phyloP scores from a whole-genome alignment of 2,113 vertebrate genomes.

The Corythornis cristatus region DNA sequence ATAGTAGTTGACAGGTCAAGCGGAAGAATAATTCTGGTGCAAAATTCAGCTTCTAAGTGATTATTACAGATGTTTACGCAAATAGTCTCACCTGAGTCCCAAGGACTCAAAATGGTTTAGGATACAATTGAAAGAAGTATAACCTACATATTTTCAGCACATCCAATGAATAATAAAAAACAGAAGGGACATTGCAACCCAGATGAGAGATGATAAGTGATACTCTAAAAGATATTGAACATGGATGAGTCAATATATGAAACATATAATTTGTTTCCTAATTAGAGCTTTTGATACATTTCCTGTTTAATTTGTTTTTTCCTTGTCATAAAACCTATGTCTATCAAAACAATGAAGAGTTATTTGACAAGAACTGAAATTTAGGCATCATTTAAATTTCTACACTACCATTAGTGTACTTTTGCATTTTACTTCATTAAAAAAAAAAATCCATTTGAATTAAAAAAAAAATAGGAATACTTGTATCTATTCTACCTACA shows the following conservation, averaged over 20 bases:
- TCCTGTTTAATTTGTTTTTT: background rate
- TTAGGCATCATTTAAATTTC: background rate
- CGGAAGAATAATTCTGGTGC: background rate
- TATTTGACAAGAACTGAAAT: background rate
- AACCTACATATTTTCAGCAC: background rate
- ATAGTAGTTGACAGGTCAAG: background rate
- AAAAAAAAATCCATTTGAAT: no score
- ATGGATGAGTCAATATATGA: background rate
- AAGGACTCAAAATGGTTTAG: background rate
- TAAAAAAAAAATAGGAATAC: no score
- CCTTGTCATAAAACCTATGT: background rate
- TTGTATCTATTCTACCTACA: no score
- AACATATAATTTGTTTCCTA: background rate
- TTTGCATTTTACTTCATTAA: background rate
- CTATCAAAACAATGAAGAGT: background rate
- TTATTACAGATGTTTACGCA: background rate
- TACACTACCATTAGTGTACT: background rate
- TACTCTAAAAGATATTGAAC: background rate
- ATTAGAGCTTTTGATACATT: background rate
- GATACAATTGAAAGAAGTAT: background rate
- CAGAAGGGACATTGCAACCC: background rate
- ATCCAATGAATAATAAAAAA: background rate
- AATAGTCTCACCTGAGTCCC: background rate
- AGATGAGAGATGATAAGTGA: background rate
- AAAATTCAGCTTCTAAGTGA: background rate